Base-by-base conservation (phyloP, 53 echinoderm and acorn worm genomes). In the Temnopleurus reevesii region DNA sequence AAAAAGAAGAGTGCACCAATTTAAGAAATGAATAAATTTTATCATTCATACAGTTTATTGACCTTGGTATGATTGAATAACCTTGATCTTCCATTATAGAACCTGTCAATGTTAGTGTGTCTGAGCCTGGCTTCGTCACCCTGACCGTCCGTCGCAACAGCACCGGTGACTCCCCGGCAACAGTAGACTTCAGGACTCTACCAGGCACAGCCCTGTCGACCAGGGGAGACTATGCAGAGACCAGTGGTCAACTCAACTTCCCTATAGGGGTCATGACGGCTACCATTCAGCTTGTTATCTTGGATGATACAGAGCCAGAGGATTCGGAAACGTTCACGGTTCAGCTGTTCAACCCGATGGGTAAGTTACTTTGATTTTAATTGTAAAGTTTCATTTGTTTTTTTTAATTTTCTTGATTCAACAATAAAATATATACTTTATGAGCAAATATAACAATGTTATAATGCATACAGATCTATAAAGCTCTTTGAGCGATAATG, bases 261-360 rank as follows among this genome's bases (percentile, higher is more conserved):
- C 86, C 81, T 3, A 90, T 92, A 15, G 99, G 95, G n/a, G 92
- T 92, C 45, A 49, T 55, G 10, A 87, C 86, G 12, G 27, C 28
- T 36, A 86, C 63, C 10, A 90, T 99, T 29, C 61, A 76, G 26
- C 31, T 99, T 21, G 35, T 66, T 25, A 92, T 94, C 44, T 53
- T 92, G 47, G 93, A 96, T 18, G 99, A 99, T 76, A 46, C 82
- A 8, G 77, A 77, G 25, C 99, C 99, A 8, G 99, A 99, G 83
- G 90, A 89, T 51, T 89, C 83, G 26, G 99, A 99, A 77, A 77
- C 81, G 26, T 99, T 99, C 66, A 87, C 81, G 18, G 93, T 99
- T 10, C 91, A 99, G 85, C 90, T 99, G 10, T 93, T 76, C 76
- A 94, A 99, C 44, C 92, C 99, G 30, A 58, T 96, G 5, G 99